phyloP scores from a whole-genome alignment of 1,140 invertebrate species.

The Portunus trituberculatus region DNA sequence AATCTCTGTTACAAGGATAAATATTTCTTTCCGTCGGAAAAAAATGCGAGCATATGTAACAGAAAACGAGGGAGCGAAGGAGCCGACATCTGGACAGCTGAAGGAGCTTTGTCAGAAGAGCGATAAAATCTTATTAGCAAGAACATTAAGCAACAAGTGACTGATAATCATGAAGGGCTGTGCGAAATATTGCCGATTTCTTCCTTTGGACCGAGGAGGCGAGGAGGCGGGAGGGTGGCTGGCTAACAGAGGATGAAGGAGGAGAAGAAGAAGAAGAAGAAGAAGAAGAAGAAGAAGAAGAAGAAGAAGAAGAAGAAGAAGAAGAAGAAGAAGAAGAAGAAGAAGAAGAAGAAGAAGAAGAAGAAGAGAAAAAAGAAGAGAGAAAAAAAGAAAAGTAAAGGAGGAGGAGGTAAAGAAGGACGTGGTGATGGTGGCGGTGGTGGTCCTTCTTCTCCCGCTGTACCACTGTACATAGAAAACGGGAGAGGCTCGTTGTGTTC shows the following conservation, averaged over 20 bases:
- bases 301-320: background rate
- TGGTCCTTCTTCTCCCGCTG: background rate
- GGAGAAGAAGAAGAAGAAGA: background rate
- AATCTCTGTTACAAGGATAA: background rate
- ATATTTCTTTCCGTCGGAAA: background rate
- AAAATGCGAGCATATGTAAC: background rate
- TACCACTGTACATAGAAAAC: conserved; percentile 43
- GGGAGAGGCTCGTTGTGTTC: conserved; percentile 42
- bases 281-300: background rate
- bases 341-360: background rate
- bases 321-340: background rate
- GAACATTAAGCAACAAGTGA: too few relatives aligned
- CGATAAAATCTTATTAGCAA: too few relatives aligned
- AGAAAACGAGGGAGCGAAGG: background rate
- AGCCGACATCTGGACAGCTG: background rate
- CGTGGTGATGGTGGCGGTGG: background rate
- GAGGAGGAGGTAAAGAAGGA: background rate
- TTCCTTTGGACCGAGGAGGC: too few relatives aligned
- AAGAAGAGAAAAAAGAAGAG: background rate
- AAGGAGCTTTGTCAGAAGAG: background rate
- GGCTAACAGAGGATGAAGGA: background rate
- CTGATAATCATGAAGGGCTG: too few relatives aligned
- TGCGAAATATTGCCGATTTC: background rate
- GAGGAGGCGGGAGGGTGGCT: background rate
- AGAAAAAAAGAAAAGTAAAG: too few relatives aligned